Evolutionary conservation across 2,888 invertebrate genomes (phyloP), one percentile per base, ranked within the genome.

Genomic region (Callyntrura sp.): DNA sequence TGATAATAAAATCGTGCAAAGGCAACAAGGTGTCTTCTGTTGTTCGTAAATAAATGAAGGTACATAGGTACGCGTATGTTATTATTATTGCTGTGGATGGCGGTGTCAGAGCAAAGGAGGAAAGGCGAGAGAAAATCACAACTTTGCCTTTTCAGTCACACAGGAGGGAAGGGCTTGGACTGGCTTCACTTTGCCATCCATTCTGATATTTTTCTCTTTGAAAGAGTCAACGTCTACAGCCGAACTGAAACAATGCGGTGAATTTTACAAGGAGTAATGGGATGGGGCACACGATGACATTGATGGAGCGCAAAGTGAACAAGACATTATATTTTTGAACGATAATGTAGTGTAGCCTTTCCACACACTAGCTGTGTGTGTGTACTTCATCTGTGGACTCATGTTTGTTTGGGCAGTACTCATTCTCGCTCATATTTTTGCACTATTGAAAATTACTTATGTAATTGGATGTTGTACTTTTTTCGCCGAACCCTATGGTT

Each of bases 381-480:
- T 35, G 35, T 35, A 35, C 35, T 35, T 35, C 6, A 6, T 35
- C 6, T 35, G 35, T 35, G 35, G 35, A 35, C 3, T 35, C 3
- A 20, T 20, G 12, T 60, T 60, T 20, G 6, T 20, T 76, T 65
- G 11, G 14, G 25, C 25, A 51, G 20, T 45, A 55, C 43, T 83
- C 65, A 51, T 65, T 23, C 65, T 65, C 35, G n/a, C n/a, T n/a
- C n/a, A n/a, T 82, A 48, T 48, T 68, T 70, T 45, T 73, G 84
- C 48, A 23, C 45, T 73, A 28, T 85, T 73, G 73, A 73, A 55
- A 85, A 85, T 85, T 85, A 76, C 85, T 76, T 76, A 76, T 57
- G 45, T 85, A 85, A 85, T 85, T 85, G 76, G 76, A 85, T 76
- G 76, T 73, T 73, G 73, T 45, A 14, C 73, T 48, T 73, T 73